Percentiles rank a stretch among this genome's conserved stretches.
Conservation (phyloP, 2,113 vertebrate species). For the Procavia capensis region DNA sequence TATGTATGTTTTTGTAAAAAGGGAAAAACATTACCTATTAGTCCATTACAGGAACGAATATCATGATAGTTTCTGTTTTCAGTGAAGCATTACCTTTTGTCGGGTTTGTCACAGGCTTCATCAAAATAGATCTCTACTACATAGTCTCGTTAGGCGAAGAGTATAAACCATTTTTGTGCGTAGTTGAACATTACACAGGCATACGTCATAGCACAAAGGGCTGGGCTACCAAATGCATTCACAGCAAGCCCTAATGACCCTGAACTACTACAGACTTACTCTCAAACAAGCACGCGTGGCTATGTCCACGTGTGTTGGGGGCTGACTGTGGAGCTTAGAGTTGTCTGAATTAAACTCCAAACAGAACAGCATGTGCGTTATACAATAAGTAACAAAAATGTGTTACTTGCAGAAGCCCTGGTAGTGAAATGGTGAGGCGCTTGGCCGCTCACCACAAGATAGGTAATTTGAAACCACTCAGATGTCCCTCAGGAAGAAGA, state of each 20-base stretch:
- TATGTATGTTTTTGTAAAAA: neutral
- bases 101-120: neutral
- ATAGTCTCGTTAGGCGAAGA: neutral
- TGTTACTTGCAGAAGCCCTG: too few species aligned
- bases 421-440: too few species aligned
- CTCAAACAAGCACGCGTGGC: neutral
- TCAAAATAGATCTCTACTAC: neutral
- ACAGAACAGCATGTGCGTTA: neutral
- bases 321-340: neutral
- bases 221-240: neutral
- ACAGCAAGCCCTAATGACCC: neutral
- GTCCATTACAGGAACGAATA: neutral
- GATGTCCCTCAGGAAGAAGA: too few species aligned
- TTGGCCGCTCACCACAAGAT: too few species aligned
- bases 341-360: slow-evolving; percentile 10
- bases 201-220: neutral
- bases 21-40: neutral
- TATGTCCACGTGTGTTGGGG: neutral
- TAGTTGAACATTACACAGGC: neutral
- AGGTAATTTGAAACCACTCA: too few species aligned
- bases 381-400: neutral
- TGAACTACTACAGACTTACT: neutral
- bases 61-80: neutral
- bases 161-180: neutral
- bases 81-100: neutral